Base-by-base conservation (phyloP, 2,113 vertebrate genomes). In the Stictonetta naevosa region DNA sequence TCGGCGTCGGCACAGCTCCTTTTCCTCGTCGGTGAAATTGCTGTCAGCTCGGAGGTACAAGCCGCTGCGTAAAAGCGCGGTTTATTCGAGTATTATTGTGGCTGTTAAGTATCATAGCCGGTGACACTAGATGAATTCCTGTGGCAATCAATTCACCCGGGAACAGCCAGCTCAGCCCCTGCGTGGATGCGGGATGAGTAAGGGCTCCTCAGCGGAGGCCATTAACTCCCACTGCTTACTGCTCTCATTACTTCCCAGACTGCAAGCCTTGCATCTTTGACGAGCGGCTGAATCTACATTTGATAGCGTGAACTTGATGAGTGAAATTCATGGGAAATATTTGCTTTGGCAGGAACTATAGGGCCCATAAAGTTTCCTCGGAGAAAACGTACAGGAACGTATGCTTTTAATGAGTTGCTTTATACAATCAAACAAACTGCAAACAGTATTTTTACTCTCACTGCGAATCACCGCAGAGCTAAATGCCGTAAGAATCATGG, bases 201-300 rank as follows among this genome's bases (percentile, higher is more conserved):
- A 84, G 56, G 58, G 40, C 92, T 96, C 91, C 92, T 94, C 77
- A 50, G 95, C n/a, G 59, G 83, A 93, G 93, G 93, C 96, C 93
- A 94, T 97, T 97, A 96, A 92, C 96, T 96, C 96, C 95, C 96
- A 88, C 93, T 62, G 92, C 83, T 94, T 53, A 53, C 92, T 73
- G 90, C 92, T 96, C 90, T 95, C 95, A 94, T 93, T 92, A 93
- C 92, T 94, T 90, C n/a, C 76, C 92, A 95, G 95, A 93, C 94
- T 96, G 95, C 96, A 92, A 96, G 91, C 69, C 83, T 96, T 94
- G 95, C 93, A 96, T 89, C 95, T 94, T 92, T 76, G 95, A 96
- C 92, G 40, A 90, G 90, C 25, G 58, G 81, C 93, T 95, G 93
- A 78, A 79, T 89, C 88, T 73, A 69, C 94, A 62, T 92, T 40